Evolutionary conservation across 2,888 invertebrate species (phyloP), one percentile per base, ranked within the genome.

Genomic region (Tupiocoris notatus): DNA sequence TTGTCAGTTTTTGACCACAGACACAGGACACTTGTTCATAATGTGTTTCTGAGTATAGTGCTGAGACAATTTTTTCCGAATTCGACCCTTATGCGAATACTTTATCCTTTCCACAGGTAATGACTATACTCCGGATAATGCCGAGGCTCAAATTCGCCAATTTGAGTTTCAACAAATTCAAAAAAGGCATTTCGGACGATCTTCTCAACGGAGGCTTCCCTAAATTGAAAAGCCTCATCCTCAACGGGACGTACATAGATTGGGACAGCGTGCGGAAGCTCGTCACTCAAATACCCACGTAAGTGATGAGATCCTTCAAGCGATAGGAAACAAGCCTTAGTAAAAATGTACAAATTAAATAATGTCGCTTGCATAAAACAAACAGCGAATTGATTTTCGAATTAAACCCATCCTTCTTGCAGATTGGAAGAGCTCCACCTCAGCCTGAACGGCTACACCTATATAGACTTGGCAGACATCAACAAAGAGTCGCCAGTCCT

Each of bases 131-230:
- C 79, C 89, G 91, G 82, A 91, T 93, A 83, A 93, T 95, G 88
- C 96, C 96, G 24, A 89, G 91, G 80, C 90, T 97, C 79, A 91
- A 93, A 82, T 96, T 96, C 84, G 89, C 96, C 67, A 97, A 97
- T 84, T 85, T 97, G 81, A 96, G 96, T 84, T 94, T 94, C 85
- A 97, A 97, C 84, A 89, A 90, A 79, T 86, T 94, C 57, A 89
- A 90, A 54, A 90, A 90, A 73, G 90, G 92, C 70, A 85, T 93
- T 25, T 79, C 75, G 7, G 80, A 80, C 65, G 76, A 79, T 20
- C 73, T 78, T 12, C 54, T 78, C 6, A 75, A 79, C 20, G 79
- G 80, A n/a, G 78, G 78, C 54, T 81, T 81, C 63, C 81, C 81
- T n/a, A 79, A 80, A 68, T 77, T 82, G 56, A 81, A 80, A 73